Percentiles rank a stretch among this genome's conserved stretches.
These are phyloP conservation scores for Monoplex corrugatus DNA, from an alignment of 2,888 invertebrate genomes.

Conservation along the genomic window DNA sequence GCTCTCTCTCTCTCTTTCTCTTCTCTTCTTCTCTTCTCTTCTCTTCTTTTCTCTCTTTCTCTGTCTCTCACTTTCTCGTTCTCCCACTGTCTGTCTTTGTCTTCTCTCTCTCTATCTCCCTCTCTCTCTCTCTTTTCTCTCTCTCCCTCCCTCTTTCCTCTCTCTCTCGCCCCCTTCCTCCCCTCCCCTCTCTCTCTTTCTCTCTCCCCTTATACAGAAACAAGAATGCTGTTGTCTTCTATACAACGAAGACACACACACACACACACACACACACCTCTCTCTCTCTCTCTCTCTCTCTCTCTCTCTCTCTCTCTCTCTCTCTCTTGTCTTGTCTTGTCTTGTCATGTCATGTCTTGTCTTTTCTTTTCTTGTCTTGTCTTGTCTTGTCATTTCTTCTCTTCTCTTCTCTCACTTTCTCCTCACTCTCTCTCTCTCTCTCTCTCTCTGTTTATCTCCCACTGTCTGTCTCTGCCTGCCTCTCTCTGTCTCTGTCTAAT, in stretches of 20 bases:
- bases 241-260: too few species aligned
- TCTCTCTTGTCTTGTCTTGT: background rate
- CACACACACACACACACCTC: too few species aligned
- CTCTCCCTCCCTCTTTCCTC: background rate
- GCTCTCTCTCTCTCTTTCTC: too few species aligned
- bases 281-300: too few species aligned
- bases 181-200: slow-evolving; percentile 36
- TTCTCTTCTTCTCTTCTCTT: background rate
- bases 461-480: background rate
- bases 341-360: background rate
- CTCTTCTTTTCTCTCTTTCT: background rate
- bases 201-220: too few species aligned
- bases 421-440: too few species aligned
- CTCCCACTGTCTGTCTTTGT: background rate
- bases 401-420: too few species aligned
- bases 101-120: slow-evolving; percentile 39
- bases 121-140: slow-evolving; percentile 29
- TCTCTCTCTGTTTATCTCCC: too few species aligned
- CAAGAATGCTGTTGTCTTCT: too few species aligned
- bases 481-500: background rate
- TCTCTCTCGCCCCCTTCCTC: background rate
- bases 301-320: slow-evolving; percentile 31
- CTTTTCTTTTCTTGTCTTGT: too few species aligned
- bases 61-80: too few species aligned
- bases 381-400: too few species aligned